Evolutionary conservation across 2,888 invertebrate species (phyloP), one percentile per base, ranked within the genome.

Genomic region (Periphyllus acericola): DNA sequence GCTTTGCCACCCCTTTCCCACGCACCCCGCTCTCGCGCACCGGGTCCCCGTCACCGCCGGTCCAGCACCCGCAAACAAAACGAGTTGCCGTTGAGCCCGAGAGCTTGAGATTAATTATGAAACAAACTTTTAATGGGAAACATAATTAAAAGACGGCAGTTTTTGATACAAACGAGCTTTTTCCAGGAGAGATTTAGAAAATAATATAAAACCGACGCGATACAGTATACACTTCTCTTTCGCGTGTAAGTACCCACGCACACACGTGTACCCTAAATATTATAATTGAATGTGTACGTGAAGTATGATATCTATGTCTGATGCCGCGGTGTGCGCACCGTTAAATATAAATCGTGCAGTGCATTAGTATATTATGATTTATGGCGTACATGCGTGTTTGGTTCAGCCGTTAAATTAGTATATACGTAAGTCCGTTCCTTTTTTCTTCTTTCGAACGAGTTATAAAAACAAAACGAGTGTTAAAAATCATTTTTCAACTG

Each of bases 81-180:
- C 86, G 78, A 86, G 86, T 78, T 85, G 78, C 85, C 52, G 86
- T 55, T 36, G 80, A 80, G 80, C 72, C 29, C 32, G 80, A 87
- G 60, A 87, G 87, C 79, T 79, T 40, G 74, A 80, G 87, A 87
- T 81, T 87, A 81, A 87, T 87, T 87, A 81, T 81, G 87, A 81
- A 87, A 87, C 87, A 81, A 87, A 87, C 87, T 87, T 87, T 87
- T 87, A 87, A 87, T 87, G 87, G 87, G 87, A 87, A 87, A 87
- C 87, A 87, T 87, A 87, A 87, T 87, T 87, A 87, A 87, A 87
- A 87, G 87, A 87, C 80, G 87, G 81, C 87, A 81, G 80, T 81
- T 87, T 87, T 87, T 81, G 80, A 87, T 87, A 81, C 87, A 87
- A 87, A 87, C 80, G 87, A 87, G 80, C 74, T 80, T 86, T 85